Evolutionary conservation across 2,797 vertebrate species (phyloP).

Genomic region (Lagodon rhomboides): DNA sequence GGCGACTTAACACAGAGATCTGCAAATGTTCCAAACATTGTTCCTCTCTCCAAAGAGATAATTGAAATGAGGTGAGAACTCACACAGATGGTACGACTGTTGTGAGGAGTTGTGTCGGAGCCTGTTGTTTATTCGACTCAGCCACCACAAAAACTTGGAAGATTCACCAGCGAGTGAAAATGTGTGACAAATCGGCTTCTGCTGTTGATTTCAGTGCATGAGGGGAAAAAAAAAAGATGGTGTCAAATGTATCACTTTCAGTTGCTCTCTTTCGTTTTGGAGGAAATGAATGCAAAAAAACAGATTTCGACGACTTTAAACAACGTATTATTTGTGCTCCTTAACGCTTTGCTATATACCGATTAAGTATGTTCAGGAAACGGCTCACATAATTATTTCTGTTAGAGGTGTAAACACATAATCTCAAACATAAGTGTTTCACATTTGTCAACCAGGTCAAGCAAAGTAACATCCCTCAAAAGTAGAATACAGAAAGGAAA

Average conservation of each 20-base stretch:
- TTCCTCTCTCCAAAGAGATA: not conserved
- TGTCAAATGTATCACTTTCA: not conserved
- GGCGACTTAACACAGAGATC: not conserved
- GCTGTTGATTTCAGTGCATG: conserved; percentile 9
- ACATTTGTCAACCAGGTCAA: not conserved
- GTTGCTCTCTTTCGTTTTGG: not conserved
- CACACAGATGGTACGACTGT: too few species aligned
- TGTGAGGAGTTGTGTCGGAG: not conserved
- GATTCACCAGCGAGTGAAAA: not conserved
- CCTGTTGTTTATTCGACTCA: conserved; percentile 15
- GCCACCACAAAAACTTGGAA: conserved; percentile 3
- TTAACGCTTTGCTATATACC: too few species aligned
- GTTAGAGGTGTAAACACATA: too few species aligned
- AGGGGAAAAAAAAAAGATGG: not conserved
- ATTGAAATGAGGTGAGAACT: not conserved
- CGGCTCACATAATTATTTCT: too few species aligned
- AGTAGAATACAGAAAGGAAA: not conserved
- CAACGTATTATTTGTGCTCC: too few species aligned
- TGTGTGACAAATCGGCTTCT: conserved; percentile 17
- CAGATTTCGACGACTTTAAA: not conserved
- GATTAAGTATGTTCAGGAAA: too few species aligned
- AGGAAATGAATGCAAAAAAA: not conserved
- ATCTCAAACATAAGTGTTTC: not conserved
- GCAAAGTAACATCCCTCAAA: not conserved
- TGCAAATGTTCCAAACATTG: not conserved